phyloP scores from a whole-genome alignment of 2,113 vertebrate genomes.

The Phaetusa simplex region DNA sequence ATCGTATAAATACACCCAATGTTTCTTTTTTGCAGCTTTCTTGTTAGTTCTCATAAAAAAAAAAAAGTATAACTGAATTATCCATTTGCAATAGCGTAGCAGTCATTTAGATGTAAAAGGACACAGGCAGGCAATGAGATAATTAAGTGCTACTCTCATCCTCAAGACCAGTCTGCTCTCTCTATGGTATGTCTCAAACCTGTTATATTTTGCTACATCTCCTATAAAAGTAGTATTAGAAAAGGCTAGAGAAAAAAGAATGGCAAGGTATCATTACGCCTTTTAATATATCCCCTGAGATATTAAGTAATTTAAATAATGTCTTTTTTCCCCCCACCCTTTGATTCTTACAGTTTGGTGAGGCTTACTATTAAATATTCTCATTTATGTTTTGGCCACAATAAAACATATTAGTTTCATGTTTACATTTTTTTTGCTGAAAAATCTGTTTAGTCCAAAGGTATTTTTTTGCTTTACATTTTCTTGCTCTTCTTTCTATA shows the following conservation, averaged over 20 bases:
- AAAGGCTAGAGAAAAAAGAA: background rate
- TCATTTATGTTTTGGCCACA: background rate
- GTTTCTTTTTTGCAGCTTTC: background rate
- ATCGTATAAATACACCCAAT: background rate
- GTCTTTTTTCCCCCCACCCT: background rate
- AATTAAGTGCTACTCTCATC: background rate
- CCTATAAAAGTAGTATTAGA: background rate
- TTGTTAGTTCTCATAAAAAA: background rate
- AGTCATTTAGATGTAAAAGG: background rate
- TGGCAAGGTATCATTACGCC: background rate
- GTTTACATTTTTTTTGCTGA: background rate
- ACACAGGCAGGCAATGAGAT: background rate
- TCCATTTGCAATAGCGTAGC: background rate
- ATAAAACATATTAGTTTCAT: background rate
- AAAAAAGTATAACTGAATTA: background rate
- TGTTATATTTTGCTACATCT: background rate
- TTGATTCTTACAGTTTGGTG: background rate
- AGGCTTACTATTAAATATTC: background rate
- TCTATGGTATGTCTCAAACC: background rate
- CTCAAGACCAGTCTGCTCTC: background rate
- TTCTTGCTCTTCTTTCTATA: background rate
- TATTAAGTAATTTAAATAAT: background rate
- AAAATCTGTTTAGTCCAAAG: background rate
- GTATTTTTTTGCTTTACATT: background rate
- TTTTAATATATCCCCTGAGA: background rate